Conservation (phyloP, 2,797 vertebrate genomes). For the Enteromius fasciolatus region DNA sequence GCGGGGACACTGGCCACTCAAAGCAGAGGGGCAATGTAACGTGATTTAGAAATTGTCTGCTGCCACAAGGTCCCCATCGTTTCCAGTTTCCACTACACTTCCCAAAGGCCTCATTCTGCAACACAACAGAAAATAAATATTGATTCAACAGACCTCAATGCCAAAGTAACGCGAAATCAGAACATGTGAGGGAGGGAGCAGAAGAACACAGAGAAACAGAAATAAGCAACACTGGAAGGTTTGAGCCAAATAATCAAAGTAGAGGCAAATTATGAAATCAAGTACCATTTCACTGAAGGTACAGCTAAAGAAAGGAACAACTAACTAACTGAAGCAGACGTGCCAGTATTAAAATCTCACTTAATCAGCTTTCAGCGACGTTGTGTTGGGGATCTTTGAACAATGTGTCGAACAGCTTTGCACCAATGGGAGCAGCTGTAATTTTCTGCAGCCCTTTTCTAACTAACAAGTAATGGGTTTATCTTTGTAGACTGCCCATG, state of each 20-base stretch:
- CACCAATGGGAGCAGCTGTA: conserved; percentile 67
- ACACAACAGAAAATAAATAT: conserved; percentile 68
- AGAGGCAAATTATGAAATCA: conserved; percentile 37
- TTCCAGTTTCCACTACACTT: conserved; percentile 51
- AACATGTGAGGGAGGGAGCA: conserved; percentile 41
- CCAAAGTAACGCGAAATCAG: conserved; percentile 49
- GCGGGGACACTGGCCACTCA: background rate
- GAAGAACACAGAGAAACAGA: conserved; percentile 9
- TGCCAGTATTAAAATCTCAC: conserved; percentile 66
- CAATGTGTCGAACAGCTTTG: conserved; percentile 71
- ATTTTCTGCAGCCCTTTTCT: conserved; percentile 75
- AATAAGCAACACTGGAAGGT: background rate
- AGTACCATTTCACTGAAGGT: conserved; percentile 53
- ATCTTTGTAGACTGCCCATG: conserved; percentile 72
- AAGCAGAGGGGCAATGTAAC: conserved; percentile 49
- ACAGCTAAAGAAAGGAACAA: conserved; percentile 57
- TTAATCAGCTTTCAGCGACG: conserved; percentile 70
- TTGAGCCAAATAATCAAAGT: conserved; percentile 31
- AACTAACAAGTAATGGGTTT: conserved; percentile 75
- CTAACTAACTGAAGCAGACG: conserved; percentile 67
- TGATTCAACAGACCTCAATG: conserved; percentile 57
- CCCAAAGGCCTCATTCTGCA: conserved; percentile 58
- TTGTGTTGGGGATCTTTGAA: conserved; percentile 64
- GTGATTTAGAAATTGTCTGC: conserved; percentile 63
- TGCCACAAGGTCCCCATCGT: conserved; percentile 56